Conservation (phyloP, 1,140 invertebrate genomes). For the Leptestheria dahalacensis region DNA sequence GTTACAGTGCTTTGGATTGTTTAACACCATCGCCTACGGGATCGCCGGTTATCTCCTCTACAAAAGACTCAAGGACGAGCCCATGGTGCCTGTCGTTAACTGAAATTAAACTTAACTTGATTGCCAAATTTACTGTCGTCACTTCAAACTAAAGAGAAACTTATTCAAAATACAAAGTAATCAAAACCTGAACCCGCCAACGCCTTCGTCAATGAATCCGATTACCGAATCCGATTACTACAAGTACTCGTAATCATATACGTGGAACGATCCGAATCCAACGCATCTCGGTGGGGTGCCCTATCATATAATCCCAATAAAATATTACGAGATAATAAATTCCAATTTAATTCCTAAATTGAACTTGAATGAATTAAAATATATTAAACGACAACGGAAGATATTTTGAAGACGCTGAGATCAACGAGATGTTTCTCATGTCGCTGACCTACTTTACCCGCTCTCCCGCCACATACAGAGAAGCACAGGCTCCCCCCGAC, state of each 20-base stretch:
- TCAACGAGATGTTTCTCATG: no score
- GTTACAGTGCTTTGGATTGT: constrained; percentile 57
- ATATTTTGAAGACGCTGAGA: no score
- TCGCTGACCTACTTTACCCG: not conserved
- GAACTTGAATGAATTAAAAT: no score
- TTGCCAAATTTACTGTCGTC: no score
- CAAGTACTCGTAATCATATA: not conserved
- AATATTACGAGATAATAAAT: no score
- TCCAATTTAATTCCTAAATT: no score
- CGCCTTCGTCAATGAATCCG: constrained; percentile 15
- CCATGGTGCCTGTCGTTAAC: not conserved
- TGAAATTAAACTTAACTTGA: not conserved
- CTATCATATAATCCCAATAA: no score
- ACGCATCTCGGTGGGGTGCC: not conserved
- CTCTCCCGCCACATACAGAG: not conserved
- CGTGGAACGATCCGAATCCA: not conserved
- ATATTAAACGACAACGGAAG: no score
- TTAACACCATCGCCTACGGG: constrained; percentile 63
- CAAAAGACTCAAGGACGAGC: constrained; percentile 48
- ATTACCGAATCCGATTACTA: constrained; percentile 8
- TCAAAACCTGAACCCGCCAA: no score
- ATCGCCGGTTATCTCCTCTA: constrained; percentile 57
- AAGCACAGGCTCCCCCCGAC: not conserved
- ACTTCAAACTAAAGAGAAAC: no score
- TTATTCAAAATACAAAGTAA: no score